phyloP scores from a whole-genome alignment of 1,140 invertebrate genomes.

The Oryzaephilus surinamensis region DNA sequence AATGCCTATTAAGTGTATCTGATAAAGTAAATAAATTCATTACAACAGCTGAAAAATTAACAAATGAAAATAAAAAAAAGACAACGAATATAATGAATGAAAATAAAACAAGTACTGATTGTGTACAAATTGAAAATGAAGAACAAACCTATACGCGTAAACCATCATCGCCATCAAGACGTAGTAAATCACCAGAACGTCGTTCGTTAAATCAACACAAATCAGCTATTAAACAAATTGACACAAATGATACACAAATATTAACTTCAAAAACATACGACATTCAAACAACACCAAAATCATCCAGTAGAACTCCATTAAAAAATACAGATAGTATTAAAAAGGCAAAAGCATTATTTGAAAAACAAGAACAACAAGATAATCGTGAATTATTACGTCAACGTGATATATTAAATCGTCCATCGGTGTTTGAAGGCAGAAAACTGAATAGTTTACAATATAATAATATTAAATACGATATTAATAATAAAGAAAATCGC shows the following conservation, averaged over 20 bases:
- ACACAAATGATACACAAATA: no score
- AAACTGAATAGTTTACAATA: slow-evolving; percentile 12
- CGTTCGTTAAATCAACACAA: slow-evolving; percentile 8
- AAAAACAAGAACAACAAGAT: slow-evolving; percentile 37
- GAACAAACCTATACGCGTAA: slow-evolving; percentile 12
- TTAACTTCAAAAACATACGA: no score
- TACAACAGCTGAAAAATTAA: slow-evolving; percentile 44
- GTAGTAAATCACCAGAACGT: slow-evolving; percentile 11
- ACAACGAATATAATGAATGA: background rate
- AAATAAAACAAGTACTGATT: background rate
- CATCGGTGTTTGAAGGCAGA: slow-evolving; percentile 36
- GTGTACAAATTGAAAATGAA: slow-evolving; percentile 10
- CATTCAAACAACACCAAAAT: slow-evolving; percentile 25
- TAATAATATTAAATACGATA: no score
- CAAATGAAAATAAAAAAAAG: slow-evolving; percentile 14
- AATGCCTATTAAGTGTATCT: slow-evolving; percentile 46
- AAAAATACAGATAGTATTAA: slow-evolving; percentile 49
- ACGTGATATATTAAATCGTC: slow-evolving; percentile 39
- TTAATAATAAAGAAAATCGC: no score
- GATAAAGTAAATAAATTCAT: slow-evolving; percentile 50
- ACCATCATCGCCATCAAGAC: slow-evolving; percentile 16
- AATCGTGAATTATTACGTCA: slow-evolving; percentile 30
- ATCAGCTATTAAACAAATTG: no score
- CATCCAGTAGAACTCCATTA: slow-evolving; percentile 22
- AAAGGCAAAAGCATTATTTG: slow-evolving; percentile 54